Conservation (phyloP, 2,113 vertebrate genomes). For the Myiagra hebetior region DNA sequence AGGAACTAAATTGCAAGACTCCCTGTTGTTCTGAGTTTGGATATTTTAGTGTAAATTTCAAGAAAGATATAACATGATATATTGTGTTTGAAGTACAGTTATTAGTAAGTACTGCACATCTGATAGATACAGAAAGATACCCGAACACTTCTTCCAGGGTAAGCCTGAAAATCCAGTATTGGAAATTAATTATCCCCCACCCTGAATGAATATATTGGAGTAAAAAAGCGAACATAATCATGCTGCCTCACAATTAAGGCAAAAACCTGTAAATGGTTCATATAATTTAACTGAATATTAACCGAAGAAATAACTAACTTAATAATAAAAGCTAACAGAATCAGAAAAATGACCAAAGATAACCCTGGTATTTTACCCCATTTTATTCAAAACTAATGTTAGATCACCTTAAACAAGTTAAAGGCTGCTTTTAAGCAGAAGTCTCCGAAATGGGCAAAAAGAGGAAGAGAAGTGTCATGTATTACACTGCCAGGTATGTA, state of each 20-base stretch:
- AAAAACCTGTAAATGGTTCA: background rate
- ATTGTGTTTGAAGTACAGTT: background rate
- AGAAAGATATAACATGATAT: background rate
- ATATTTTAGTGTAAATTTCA: background rate
- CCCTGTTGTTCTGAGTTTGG: background rate
- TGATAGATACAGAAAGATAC: background rate
- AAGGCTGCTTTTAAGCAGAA: background rate
- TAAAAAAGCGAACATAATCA: background rate
- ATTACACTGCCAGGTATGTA: background rate
- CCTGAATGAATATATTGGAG: background rate
- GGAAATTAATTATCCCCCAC: background rate
- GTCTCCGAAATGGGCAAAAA: background rate
- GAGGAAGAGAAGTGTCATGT: background rate
- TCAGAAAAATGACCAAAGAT: background rate
- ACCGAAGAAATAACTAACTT: background rate
- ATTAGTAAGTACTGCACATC: background rate
- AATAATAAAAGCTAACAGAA: background rate
- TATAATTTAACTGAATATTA: background rate
- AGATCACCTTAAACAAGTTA: background rate
- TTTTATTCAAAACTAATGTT: background rate
- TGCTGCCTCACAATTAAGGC: background rate
- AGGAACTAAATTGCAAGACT: background rate
- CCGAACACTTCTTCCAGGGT: background rate
- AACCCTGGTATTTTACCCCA: background rate
- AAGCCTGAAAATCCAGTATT: background rate